Evolutionary conservation across 2,888 invertebrate species (phyloP).

Genomic region (Netelia inedita): DNA sequence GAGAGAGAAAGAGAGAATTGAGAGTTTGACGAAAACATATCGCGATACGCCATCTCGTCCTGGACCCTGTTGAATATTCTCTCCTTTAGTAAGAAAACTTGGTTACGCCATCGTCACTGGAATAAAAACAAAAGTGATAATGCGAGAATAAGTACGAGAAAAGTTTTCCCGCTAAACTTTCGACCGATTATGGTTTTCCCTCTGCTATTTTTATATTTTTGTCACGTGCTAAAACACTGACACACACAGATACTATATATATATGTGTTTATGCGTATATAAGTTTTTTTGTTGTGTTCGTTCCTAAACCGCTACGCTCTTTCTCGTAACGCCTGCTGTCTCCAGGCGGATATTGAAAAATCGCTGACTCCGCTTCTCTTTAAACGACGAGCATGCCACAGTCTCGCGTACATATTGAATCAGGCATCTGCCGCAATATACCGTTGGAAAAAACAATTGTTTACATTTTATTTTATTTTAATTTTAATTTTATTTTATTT

Average conservation of each 20-base stretch:
- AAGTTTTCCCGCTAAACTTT: not conserved
- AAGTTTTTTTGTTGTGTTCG: not conserved
- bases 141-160: not conserved
- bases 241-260: not conserved
- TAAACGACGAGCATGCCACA: conserved; percentile 48
- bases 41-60: not conserved
- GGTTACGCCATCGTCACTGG: not conserved
- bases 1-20: not conserved
- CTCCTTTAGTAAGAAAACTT: not conserved
- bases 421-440: conserved; percentile 17
- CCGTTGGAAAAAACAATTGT: not conserved
- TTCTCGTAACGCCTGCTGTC: conserved; percentile 10
- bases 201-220: not conserved
- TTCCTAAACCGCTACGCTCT: conserved; percentile 4
- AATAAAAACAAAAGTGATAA: not conserved
- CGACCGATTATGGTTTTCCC: not conserved
- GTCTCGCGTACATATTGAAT: not conserved
- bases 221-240: not conserved
- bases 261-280: not conserved
- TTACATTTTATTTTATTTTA: not conserved
- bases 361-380: conserved; percentile 76
- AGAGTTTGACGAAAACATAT: conserved; percentile 1
- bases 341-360: conserved; percentile 66
- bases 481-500: not conserved
- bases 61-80: not conserved